Evolutionary conservation across 2,888 invertebrate species (phyloP).

Genomic region (Lepas anatifera): DNA sequence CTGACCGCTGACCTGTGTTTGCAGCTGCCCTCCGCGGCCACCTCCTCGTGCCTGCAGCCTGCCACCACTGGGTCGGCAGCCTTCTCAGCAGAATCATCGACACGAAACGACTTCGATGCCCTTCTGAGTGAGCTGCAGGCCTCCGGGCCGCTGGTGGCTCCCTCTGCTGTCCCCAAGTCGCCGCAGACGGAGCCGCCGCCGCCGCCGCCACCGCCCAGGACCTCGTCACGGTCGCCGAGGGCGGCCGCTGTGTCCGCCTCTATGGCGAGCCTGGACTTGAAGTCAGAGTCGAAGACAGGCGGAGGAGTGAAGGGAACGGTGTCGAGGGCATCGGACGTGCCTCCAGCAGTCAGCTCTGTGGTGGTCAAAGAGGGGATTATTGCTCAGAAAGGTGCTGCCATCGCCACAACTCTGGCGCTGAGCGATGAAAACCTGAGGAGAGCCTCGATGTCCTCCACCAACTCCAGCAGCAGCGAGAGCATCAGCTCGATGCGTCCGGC

Average conservation of each 20-base stretch:
- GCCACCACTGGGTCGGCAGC: conserved; percentile 42
- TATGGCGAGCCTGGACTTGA: too few species aligned
- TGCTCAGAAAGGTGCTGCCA: too few species aligned
- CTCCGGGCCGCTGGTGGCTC: conserved; percentile 48
- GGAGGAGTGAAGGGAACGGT: too few species aligned
- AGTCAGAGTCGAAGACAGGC: too few species aligned
- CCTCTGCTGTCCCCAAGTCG: neutral
- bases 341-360: too few species aligned
- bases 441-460: conserved; percentile 43
- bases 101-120: conserved; percentile 81
- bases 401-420: conserved; percentile 15
- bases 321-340: too few species aligned
- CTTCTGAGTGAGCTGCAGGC: conserved; percentile 85
- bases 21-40: neutral
- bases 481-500: conserved; percentile 44
- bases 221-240: neutral
- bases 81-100: conserved; percentile 33
- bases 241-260: neutral
- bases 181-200: neutral
- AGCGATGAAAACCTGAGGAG: conserved; percentile 28
- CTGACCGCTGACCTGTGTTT: neutral
- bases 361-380: too few species aligned
- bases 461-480: conserved; percentile 61
- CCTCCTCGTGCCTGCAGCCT: neutral
- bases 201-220: neutral